Percentiles rank a stretch among this genome's conserved stretches.
phyloP scores from a whole-genome alignment of 2,113 vertebrate species.

The Syngnathus scovelli region DNA sequence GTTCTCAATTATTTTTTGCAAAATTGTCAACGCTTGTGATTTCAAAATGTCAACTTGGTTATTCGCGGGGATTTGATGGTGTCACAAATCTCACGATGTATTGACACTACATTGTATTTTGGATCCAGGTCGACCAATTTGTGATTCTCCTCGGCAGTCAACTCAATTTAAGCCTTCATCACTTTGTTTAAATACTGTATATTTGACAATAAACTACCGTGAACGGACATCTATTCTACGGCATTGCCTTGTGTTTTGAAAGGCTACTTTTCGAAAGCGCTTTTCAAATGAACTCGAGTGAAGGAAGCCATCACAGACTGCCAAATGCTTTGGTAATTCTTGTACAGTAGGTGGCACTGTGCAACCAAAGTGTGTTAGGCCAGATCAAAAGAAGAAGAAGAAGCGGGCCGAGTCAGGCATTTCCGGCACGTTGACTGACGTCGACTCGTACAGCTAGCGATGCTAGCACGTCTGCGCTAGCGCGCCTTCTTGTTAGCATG shows the following conservation, averaged over 20 bases:
- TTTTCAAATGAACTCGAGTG: too few relatives aligned
- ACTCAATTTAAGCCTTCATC: slow-evolving; percentile 2
- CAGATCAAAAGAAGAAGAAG: neutral
- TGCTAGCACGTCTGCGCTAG: neutral
- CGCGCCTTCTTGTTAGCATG: slow-evolving; percentile 5
- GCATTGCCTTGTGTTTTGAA: neutral
- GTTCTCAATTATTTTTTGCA: neutral
- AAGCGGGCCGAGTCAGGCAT: neutral
- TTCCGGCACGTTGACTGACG: slow-evolving; percentile 2
- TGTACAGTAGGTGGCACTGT: neutral
- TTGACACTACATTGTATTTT: neutral
- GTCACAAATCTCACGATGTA: neutral
- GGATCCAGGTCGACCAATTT: neutral
- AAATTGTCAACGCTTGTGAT: neutral
- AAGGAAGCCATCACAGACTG: too few relatives aligned
- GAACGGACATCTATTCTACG: neutral
- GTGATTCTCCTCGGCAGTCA: slow-evolving; percentile 4
- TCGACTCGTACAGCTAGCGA: neutral
- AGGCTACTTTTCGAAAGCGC: too few relatives aligned
- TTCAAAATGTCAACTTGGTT: neutral
- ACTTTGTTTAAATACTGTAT: slow-evolving; percentile 1
- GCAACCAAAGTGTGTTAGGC: neutral
- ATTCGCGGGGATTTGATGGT: neutral
- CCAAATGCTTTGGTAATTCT: too few relatives aligned
- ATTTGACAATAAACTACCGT: slow-evolving; percentile 20